phyloP scores from a whole-genome alignment of 2,888 invertebrate species.

The Diarsia mendica region DNA sequence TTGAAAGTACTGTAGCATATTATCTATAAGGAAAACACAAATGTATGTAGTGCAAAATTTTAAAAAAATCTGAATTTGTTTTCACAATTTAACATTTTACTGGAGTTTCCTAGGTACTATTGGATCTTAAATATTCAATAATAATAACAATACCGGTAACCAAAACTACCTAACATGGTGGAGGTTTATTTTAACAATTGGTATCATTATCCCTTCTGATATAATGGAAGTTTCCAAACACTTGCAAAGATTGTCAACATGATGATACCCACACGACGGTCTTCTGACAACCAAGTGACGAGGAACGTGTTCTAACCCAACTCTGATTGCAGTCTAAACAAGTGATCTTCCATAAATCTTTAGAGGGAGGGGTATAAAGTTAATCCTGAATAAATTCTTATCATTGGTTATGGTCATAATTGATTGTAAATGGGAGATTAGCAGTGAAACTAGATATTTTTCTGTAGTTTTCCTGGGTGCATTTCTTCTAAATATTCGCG shows the following conservation, averaged over 20 bases:
- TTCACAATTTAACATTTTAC: no score
- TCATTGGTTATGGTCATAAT: neutral
- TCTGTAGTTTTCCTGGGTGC: neutral
- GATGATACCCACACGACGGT: constrained; percentile 91
- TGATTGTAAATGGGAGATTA: neutral
- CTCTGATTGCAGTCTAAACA: constrained; percentile 78
- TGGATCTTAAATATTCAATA: neutral
- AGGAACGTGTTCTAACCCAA: constrained; percentile 87
- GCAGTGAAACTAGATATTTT: neutral
- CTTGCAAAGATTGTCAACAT: constrained; percentile 73
- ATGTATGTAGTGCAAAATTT: no score
- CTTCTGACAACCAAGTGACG: constrained; percentile 89
- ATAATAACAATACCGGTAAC: neutral
- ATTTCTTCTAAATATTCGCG: neutral
- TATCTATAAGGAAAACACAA: no score
- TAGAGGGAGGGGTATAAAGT: neutral
- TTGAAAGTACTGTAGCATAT: no score
- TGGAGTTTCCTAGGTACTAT: no score
- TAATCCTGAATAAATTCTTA: neutral
- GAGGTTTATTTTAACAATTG: neutral
- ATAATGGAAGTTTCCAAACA: neutral
- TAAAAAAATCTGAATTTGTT: no score
- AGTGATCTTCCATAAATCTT: neutral
- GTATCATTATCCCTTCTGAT: accelerated
- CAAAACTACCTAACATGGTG: neutral